Evolutionary conservation across 2,888 invertebrate genomes (phyloP), one percentile per base, ranked within the genome.

Genomic region (Acronicta aceris): DNA sequence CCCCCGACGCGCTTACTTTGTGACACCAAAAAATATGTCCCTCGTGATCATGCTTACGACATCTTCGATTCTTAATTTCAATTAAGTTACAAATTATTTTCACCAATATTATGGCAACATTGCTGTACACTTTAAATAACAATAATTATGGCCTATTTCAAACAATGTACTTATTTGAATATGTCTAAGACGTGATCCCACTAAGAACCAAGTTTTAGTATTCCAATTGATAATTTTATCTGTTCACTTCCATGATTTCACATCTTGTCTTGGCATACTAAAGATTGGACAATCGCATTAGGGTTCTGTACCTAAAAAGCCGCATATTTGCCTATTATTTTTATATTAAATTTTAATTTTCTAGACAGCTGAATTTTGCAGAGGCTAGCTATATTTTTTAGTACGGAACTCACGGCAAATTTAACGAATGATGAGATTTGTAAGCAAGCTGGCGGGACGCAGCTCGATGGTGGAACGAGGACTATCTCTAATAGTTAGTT

Each of bases 401-500:
- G 57, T 77, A 74, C 72, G 71, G 73, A 76, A 79, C 74, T 78
- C 78, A 64, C 61, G 73, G 71, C 71, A 73, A 67, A 62, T 68
- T 45, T 41, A 50, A 59, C 16, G 51, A 61, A 57, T 60, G 68
- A 71, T 71, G 58, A 66, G 71, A 71, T 73, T 76, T 62, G 52
- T 67, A 65, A 78, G 76, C 76, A 75, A 74, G 79, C 74, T 74
- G 77, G 76, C 74, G 79, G 76, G 76, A 71, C 67, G 77, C 71
- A 79, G 76, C 58, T 71, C 74, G 74, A 78, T 69, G 82, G 71
- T 76, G 79, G 70, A 70, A 62, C 58, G 74, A 76, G 76, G 62
- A 77, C 59, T 81, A 85, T 83, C 81, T 82, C 81, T 85, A 83
- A 86, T 84, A 78, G 83, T 85, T 91, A 92, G 90, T 83, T 86